Evolutionary conservation across 37 sponge, comb jelly and placozoan genomes (phyloP).

Genomic region (Axinella damicornis): DNA sequence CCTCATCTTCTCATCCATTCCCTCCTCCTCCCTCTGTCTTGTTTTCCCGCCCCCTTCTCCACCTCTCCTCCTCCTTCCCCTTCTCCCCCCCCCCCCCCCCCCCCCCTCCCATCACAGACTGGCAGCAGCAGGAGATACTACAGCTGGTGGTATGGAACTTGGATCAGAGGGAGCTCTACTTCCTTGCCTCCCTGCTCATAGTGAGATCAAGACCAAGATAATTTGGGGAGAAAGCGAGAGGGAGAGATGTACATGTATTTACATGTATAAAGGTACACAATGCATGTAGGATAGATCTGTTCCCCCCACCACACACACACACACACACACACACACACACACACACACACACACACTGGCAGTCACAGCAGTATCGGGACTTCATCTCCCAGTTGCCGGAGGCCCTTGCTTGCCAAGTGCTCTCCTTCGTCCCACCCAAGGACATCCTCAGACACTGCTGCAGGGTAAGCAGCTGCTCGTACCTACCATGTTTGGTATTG

Average conservation of each 20-base stretch:
- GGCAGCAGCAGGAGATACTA: conserved; percentile 77
- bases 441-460: conserved; percentile 46
- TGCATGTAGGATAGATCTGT: neutral
- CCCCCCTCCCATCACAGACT: conserved; percentile 31
- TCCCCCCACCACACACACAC: neutral
- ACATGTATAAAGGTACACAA: too few species aligned
- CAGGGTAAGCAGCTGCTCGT: conserved; percentile 23
- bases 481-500: too few species aligned
- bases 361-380: conserved; percentile 64
- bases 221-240: too few species aligned
- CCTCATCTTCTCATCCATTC: too few species aligned
- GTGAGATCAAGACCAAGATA: conserved; percentile 25
- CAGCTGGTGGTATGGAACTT: conserved; percentile 64
- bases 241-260: too few species aligned
- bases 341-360: neutral
- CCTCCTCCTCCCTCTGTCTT: too few species aligned
- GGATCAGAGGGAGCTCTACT: conserved; percentile 50
- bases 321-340: neutral
- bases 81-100: neutral
- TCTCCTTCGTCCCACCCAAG: conserved; percentile 58
- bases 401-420: conserved; percentile 9
- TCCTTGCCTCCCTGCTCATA: conserved; percentile 55
- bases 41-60: neutral
- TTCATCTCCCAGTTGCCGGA: conserved; percentile 52
- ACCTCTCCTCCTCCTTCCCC: neutral